Conservation (phyloP, 1,140 invertebrate species). For the Diprion similis region DNA sequence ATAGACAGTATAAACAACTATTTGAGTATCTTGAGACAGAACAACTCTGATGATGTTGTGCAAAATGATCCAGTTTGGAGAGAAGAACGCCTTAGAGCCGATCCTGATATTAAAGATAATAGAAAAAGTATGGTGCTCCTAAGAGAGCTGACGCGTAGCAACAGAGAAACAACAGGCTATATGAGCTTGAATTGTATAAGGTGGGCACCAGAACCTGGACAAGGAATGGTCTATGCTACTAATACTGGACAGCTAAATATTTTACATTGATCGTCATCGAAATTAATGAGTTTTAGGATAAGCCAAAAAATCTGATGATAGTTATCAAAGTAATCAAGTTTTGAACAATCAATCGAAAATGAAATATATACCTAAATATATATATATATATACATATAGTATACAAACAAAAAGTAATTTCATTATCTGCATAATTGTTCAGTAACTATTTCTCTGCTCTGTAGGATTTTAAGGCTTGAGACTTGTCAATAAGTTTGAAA, state of each 20-base stretch:
- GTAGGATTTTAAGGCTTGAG: too few species aligned
- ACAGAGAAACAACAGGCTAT: constrained; percentile 64
- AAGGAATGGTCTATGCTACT: constrained; percentile 85
- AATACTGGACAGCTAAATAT: constrained; percentile 83
- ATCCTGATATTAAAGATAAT: constrained; percentile 35
- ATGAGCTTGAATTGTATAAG: constrained; percentile 83
- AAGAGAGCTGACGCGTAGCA: constrained; percentile 69
- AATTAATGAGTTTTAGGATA: too few species aligned
- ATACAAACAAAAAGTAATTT: too few species aligned
- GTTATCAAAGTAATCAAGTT: too few species aligned
- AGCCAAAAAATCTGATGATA: too few species aligned
- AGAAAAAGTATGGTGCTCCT: constrained; percentile 63
- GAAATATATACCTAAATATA: too few species aligned
- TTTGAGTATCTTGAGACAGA: constrained; percentile 12
- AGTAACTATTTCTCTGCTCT: too few species aligned
- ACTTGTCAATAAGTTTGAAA: too few species aligned
- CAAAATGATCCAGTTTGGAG: constrained; percentile 31
- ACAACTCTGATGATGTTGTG: constrained; percentile 17
- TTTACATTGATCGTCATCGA: constrained; percentile 51
- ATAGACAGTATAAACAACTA: constrained; percentile 18
- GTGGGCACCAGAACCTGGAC: constrained; percentile 82
- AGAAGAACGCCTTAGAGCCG: constrained; percentile 28
- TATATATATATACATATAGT: too few species aligned
- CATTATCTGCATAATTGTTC: too few species aligned
- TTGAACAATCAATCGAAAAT: too few species aligned